Conservation (phyloP, 2,113 vertebrate genomes). For the Sphaerodactylus townsendi region DNA sequence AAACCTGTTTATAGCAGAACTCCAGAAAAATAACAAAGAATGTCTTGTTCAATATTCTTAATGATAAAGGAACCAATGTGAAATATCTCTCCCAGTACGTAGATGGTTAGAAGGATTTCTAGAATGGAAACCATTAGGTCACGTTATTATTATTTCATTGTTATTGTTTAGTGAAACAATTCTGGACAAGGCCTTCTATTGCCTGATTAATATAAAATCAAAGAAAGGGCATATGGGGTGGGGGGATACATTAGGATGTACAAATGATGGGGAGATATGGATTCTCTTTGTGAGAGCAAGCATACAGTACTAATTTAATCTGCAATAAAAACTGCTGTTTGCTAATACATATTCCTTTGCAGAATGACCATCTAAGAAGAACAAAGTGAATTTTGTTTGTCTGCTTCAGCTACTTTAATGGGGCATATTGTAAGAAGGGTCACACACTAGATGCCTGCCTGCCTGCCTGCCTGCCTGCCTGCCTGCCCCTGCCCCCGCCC, state of each 20-base stretch:
- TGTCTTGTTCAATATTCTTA: neutral
- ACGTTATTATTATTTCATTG: too few relatives aligned
- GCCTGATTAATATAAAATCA: neutral
- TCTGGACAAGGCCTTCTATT: neutral
- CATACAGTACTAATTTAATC: neutral
- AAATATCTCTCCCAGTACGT: neutral
- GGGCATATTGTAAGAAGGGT: accelerated
- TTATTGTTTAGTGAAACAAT: neutral
- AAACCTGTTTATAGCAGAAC: neutral
- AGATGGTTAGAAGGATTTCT: neutral
- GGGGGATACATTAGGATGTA: neutral
- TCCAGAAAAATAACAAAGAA: neutral
- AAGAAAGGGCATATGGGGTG: neutral
- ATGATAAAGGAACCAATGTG: neutral
- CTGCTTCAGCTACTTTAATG: neutral
- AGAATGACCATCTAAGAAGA: neutral
- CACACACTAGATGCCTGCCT: neutral
- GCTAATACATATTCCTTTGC: neutral
- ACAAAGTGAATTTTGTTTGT: neutral
- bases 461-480: neutral
- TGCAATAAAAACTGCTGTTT: neutral
- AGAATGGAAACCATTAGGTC: neutral
- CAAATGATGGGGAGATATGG: neutral
- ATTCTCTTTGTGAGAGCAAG: neutral
- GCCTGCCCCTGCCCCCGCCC: neutral